A percentile compares a stretch with the other conserved stretches of the same genome.
phyloP scores from a whole-genome alignment of 2,888 invertebrate genomes.

The Oscheius myriophilus region DNA sequence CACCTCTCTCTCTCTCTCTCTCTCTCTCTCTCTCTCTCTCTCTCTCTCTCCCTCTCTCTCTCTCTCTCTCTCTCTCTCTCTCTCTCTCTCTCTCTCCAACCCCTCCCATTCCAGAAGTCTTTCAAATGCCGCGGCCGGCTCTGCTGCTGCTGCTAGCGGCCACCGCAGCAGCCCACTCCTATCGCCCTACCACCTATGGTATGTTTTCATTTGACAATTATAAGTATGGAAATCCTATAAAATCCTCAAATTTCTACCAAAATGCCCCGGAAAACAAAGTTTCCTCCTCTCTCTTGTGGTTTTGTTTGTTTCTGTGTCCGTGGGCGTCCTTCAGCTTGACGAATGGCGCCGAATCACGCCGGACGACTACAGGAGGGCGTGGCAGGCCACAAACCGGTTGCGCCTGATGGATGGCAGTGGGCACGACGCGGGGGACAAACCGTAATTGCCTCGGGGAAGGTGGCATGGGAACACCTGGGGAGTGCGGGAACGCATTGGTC shows the following conservation, averaged over 20 bases:
- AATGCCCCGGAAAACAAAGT: not conserved
- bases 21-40: not conserved
- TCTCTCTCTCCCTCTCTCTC: not conserved
- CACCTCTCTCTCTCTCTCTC: not conserved
- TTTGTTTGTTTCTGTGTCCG: no score
- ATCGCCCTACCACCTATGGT: constrained; percentile 20
- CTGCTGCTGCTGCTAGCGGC: constrained; percentile 16
- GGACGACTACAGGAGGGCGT: no score
- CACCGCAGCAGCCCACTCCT: constrained; percentile 18
- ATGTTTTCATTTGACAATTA: constrained; percentile 2
- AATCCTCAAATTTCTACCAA: not conserved
- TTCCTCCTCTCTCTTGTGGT: not conserved
- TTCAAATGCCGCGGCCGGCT: constrained; percentile 20
- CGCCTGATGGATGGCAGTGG: no score
- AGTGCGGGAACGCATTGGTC: not conserved
- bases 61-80: not conserved
- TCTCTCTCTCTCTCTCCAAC: no score
- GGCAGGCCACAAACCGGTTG: no score
- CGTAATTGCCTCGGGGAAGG: not conserved
- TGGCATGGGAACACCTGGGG: not conserved
- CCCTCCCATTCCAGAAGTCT: not conserved
- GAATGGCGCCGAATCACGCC: no score
- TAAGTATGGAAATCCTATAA: no score
- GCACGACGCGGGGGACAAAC: not conserved
- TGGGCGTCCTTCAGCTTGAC: no score